These are phyloP conservation scores for Lucilia sericata DNA, from an alignment of 1,140 invertebrate species.

Conservation along the genomic window DNA sequence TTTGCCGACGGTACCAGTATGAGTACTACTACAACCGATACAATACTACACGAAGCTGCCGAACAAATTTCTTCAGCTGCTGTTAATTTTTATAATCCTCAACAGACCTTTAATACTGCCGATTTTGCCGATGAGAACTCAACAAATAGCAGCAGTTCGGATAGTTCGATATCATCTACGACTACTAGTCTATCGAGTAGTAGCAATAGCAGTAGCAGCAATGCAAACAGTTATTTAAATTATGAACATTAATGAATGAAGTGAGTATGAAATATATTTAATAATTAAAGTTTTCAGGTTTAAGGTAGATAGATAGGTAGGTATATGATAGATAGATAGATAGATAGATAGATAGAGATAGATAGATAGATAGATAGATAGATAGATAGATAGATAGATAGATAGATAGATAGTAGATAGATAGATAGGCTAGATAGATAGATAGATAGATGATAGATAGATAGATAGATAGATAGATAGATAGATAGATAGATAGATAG, in stretches of 20 bases:
- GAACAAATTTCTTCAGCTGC: constrained; percentile 35
- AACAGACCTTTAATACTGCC: constrained; percentile 32
- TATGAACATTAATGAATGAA: not conserved
- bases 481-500: too few species aligned
- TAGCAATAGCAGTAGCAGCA: constrained; percentile 10
- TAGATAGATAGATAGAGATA: too few species aligned
- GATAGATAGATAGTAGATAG: too few species aligned
- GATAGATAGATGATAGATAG: too few species aligned
- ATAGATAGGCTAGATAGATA: too few species aligned
- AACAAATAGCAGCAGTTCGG: constrained; percentile 29
- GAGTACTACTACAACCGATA: constrained; percentile 29
- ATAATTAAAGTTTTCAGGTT: too few species aligned
- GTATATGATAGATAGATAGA: too few species aligned
- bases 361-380: too few species aligned
- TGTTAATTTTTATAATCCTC: constrained; percentile 35
- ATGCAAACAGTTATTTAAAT: not conserved
- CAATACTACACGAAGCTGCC: constrained; percentile 36
- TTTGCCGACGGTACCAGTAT: constrained; percentile 21
- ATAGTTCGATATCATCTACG: constrained; percentile 15
- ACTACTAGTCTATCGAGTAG: constrained; percentile 17
- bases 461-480: too few species aligned
- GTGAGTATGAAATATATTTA: not conserved
- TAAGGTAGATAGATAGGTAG: too few species aligned
- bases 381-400: too few species aligned
- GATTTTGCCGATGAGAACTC: constrained; percentile 34